phyloP scores from a whole-genome alignment of 2,113 vertebrate species.

The Vulpes lagopus region DNA sequence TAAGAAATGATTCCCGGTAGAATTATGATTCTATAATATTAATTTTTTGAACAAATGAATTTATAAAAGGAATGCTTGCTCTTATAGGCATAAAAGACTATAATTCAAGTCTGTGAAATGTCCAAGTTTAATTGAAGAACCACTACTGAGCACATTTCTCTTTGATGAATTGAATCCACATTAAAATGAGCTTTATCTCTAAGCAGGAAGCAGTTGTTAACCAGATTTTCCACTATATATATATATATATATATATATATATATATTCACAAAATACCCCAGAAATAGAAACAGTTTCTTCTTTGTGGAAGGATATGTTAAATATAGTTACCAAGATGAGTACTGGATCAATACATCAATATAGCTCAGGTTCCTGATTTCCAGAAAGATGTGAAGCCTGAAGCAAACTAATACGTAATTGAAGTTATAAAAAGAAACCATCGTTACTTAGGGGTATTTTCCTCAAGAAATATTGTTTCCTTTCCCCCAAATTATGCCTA shows the following conservation, averaged over 20 bases:
- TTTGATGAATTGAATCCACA: neutral
- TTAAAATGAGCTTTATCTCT: neutral
- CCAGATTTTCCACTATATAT: constrained; percentile 48
- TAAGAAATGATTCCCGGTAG: neutral
- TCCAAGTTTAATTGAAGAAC: neutral
- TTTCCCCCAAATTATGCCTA: neutral
- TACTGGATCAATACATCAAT: constrained; percentile 54
- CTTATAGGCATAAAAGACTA: neutral
- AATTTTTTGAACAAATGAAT: neutral
- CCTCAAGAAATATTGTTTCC: constrained; percentile 31
- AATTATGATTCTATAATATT: neutral
- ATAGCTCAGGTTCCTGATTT: constrained; percentile 30
- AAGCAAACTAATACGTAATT: constrained; percentile 52
- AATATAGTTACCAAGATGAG: constrained; percentile 45
- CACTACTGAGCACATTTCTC: neutral
- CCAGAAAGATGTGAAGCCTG: constrained; percentile 51
- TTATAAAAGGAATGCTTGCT: neutral
- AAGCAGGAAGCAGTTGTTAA: constrained; percentile 24
- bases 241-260: neutral
- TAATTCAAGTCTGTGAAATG: neutral
- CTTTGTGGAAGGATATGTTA: constrained; percentile 59
- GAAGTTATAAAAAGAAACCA: constrained; percentile 22
- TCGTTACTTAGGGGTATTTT: constrained; percentile 9
- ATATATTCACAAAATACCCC: constrained; percentile 10
- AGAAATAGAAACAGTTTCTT: constrained; percentile 56